phyloP scores from a whole-genome alignment of 2,888 invertebrate genomes.

The Crocallis elinguaria region DNA sequence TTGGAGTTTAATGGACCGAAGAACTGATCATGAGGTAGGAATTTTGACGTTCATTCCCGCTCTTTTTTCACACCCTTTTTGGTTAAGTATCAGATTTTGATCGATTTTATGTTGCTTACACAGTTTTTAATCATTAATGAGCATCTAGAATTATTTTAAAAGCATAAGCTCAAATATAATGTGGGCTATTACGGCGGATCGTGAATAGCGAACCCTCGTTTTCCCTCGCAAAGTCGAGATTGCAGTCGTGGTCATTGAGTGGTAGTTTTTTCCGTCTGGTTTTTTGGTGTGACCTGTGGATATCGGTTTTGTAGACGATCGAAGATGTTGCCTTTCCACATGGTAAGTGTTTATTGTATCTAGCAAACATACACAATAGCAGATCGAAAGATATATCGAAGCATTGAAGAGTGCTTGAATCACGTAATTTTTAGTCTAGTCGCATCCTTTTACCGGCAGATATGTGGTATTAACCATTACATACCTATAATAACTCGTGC shows the following conservation, averaged over 20 bases:
- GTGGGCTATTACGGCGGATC: background rate
- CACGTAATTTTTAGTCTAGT: no score
- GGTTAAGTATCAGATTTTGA: constrained; percentile 43
- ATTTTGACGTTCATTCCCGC: constrained; percentile 55
- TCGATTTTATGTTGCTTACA: background rate
- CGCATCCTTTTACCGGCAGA: no score
- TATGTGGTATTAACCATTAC: no score
- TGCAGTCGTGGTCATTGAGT: constrained; percentile 13
- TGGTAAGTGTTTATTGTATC: constrained; percentile 1
- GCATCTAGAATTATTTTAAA: background rate
- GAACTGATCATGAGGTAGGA: constrained; percentile 74
- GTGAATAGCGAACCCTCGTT: background rate
- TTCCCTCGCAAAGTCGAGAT: constrained; percentile 7
- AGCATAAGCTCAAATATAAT: background rate
- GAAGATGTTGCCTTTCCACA: background rate
- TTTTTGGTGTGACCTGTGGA: background rate
- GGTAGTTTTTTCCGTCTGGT: constrained; percentile 1
- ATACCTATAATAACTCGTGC: no score
- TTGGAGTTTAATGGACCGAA: constrained; percentile 78
- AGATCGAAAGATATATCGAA: background rate
- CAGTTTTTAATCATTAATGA: background rate
- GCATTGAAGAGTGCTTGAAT: no score
- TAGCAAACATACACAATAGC: background rate
- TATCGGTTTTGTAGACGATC: background rate
- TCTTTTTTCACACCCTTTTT: constrained; percentile 56